A percentile compares a stretch with the other conserved stretches of the same genome.
phyloP scores from a whole-genome alignment of 2,797 vertebrate genomes.

The Anas flavirostris region DNA sequence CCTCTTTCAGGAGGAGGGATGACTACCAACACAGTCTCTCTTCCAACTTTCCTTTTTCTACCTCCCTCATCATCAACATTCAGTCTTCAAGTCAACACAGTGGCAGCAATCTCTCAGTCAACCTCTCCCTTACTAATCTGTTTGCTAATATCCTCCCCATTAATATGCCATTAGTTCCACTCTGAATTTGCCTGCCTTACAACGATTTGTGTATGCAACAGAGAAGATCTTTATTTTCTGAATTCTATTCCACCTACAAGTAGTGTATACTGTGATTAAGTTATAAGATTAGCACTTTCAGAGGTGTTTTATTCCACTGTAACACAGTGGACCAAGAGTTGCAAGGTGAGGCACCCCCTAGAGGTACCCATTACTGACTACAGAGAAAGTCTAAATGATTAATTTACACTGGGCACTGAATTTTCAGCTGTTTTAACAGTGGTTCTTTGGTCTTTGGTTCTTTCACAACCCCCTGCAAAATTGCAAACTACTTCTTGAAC shows the following conservation, averaged over 20 bases:
- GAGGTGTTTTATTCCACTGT: neutral
- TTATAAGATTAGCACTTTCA: neutral
- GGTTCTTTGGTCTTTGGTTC: neutral
- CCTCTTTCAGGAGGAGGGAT: neutral
- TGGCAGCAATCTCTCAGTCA: neutral
- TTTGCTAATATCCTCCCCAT: neutral
- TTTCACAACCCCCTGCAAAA: neutral
- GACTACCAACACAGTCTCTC: neutral
- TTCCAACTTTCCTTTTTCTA: neutral
- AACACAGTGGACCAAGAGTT: neutral
- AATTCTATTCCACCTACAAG: neutral
- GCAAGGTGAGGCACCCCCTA: neutral
- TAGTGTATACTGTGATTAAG: neutral
- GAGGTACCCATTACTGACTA: neutral
- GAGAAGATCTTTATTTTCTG: neutral
- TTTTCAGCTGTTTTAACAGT: neutral
- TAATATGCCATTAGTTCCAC: neutral
- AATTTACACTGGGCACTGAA: neutral
- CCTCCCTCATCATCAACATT: rapidly evolving
- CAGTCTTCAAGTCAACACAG: neutral
- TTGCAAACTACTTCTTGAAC: neutral
- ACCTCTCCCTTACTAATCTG: neutral
- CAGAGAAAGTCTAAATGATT: neutral
- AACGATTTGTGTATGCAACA: neutral
- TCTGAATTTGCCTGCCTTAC: neutral